Conservation (phyloP, 2,888 invertebrate species). For the Glaucopsyche alexis region DNA sequence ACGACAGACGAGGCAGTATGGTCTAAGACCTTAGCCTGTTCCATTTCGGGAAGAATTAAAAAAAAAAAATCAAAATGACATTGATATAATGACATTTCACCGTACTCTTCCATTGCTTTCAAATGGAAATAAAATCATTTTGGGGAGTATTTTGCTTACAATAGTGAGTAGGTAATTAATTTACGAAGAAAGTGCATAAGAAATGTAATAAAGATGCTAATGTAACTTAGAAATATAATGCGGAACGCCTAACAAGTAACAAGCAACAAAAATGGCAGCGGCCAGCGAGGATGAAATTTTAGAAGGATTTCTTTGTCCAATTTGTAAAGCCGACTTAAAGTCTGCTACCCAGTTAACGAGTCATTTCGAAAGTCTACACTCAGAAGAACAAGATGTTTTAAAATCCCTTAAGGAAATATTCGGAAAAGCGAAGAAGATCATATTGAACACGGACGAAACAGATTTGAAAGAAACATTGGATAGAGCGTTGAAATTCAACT, state of each 20-base stretch:
- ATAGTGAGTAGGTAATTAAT: background rate
- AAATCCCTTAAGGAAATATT: constrained; percentile 90
- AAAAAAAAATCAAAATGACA: too few relatives aligned
- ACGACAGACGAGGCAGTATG: too few relatives aligned
- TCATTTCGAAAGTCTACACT: constrained; percentile 94
- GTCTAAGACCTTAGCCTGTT: too few relatives aligned
- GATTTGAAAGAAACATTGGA: constrained; percentile 81
- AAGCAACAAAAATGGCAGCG: constrained; percentile 56
- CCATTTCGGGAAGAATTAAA: too few relatives aligned
- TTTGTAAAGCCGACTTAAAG: constrained; percentile 94
- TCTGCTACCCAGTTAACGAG: constrained; percentile 89
- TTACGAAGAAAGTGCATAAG: constrained; percentile 29
- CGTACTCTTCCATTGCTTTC: too few relatives aligned
- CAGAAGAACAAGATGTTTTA: constrained; percentile 91
- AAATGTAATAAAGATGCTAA: constrained; percentile 32
- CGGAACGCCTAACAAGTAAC: background rate
- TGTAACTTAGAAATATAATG: constrained; percentile 41
- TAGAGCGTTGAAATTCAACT: constrained; percentile 69
- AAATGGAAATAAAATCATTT: background rate
- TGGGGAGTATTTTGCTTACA: constrained; percentile 36
- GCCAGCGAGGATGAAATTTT: constrained; percentile 82
- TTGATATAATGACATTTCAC: too few relatives aligned
- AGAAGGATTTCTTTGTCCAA: constrained; percentile 97
- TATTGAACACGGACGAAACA: constrained; percentile 87
- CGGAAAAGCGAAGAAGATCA: constrained; percentile 94